Percentiles rank a stretch among this genome's conserved stretches.
These are phyloP conservation scores for Ceratina calcarata DNA, from an alignment of 1,140 invertebrate genomes.

Conservation along the genomic window DNA sequence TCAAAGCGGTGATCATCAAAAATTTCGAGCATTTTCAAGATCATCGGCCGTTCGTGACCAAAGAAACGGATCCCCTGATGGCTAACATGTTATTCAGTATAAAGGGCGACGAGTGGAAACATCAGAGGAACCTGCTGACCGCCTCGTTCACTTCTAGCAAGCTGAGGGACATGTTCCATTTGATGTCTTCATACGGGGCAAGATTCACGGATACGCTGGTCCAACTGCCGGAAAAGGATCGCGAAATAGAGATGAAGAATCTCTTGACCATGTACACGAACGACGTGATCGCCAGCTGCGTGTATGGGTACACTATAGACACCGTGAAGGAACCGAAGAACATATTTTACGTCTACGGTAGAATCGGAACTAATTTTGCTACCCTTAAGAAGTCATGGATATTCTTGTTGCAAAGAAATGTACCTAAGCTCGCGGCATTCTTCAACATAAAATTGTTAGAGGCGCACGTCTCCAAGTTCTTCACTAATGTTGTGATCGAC, in stretches of 20 bases:
- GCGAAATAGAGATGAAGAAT: constrained; percentile 23
- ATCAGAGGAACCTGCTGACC: constrained; percentile 64
- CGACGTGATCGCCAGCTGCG: constrained; percentile 82
- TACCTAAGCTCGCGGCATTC: not conserved
- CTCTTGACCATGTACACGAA: constrained; percentile 76
- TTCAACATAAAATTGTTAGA: constrained; percentile 21
- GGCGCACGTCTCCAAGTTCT: not conserved
- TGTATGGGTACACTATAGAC: constrained; percentile 33
- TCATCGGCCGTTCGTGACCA: constrained; percentile 67
- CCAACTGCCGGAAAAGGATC: constrained; percentile 2
- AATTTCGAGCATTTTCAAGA: constrained; percentile 72
- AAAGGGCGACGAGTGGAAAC: constrained; percentile 68
- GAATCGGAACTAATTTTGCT: constrained; percentile 50
- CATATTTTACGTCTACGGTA: constrained; percentile 81
- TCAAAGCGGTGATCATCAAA: constrained; percentile 68
- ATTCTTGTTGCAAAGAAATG: constrained; percentile 6
- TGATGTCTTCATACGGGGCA: constrained; percentile 55
- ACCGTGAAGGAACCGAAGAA: constrained; percentile 80
- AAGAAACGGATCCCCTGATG: constrained; percentile 67
- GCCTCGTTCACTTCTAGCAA: constrained; percentile 73
- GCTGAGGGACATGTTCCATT: constrained; percentile 67
- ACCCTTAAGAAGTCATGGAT: not conserved
- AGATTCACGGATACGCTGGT: constrained; percentile 62
- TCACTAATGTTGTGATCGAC: not conserved
- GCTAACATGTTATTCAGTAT: constrained; percentile 68